A percentile compares a stretch with the other conserved stretches of the same genome.
phyloP scores from a whole-genome alignment of 2,888 invertebrate genomes.

The Lomographa bimaculata region DNA sequence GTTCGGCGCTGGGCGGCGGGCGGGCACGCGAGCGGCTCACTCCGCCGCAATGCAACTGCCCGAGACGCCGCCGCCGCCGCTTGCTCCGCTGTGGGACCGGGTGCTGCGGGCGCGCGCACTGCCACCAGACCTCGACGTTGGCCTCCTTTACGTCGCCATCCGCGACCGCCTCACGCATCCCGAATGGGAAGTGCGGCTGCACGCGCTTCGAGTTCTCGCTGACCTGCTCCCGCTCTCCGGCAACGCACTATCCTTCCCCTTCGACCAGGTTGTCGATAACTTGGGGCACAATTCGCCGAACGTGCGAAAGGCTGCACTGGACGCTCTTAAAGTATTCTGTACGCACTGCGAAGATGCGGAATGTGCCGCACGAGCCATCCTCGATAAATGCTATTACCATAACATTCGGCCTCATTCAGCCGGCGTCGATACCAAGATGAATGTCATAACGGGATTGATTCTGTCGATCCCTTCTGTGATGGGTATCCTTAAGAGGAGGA shows the following conservation, averaged over 20 bases:
- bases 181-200: slow-evolving; percentile 93
- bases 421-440: slow-evolving; percentile 76
- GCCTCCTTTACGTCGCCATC: slow-evolving; percentile 87
- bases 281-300: slow-evolving; percentile 92
- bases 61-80: slow-evolving; percentile 75
- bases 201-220: slow-evolving; percentile 90
- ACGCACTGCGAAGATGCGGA: slow-evolving; percentile 87
- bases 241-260: slow-evolving; percentile 86
- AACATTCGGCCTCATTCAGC: slow-evolving; percentile 79
- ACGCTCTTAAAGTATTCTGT: slow-evolving; percentile 89
- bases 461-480: slow-evolving; percentile 86
- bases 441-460: slow-evolving; percentile 86
- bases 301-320: slow-evolving; percentile 90
- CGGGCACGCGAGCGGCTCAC: slow-evolving; percentile 61
- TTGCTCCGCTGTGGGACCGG: slow-evolving; percentile 92
- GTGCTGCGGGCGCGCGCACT: slow-evolving; percentile 89
- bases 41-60: slow-evolving; percentile 74
- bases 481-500: slow-evolving; percentile 78
- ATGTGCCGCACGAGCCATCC: slow-evolving; percentile 85
- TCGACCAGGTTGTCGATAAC: slow-evolving; percentile 90
- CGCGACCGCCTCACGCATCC: slow-evolving; percentile 89
- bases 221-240: slow-evolving; percentile 91
- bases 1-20: slow-evolving; percentile 73
- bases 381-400: slow-evolving; percentile 86
- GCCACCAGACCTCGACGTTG: slow-evolving; percentile 87